These are phyloP conservation scores for Tokudaia muenninki DNA, from an alignment of 2,797 vertebrate genomes.

Conservation along the genomic window DNA sequence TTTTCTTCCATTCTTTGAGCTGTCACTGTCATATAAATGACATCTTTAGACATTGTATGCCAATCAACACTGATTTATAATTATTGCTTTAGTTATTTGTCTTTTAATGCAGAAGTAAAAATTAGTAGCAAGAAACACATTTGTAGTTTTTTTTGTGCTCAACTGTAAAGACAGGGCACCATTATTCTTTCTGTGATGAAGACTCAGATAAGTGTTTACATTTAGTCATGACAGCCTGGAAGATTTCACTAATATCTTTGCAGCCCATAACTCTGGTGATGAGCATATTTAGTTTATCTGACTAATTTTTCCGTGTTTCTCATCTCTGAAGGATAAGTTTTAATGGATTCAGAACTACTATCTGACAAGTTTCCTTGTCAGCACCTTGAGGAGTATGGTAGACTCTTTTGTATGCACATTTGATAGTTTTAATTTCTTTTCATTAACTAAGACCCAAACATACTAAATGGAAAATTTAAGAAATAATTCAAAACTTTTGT, in stretches of 20 bases:
- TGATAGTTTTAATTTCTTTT: not conserved
- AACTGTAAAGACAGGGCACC: not conserved
- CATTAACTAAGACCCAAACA: not conserved
- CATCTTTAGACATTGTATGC: not conserved
- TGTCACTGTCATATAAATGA: constrained; percentile 13
- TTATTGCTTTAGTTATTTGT: not conserved
- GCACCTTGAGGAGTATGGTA: not conserved
- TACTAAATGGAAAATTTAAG: not conserved
- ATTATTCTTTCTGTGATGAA: not conserved
- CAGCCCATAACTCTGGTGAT: not conserved
- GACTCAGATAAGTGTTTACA: not conserved
- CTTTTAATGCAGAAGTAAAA: not conserved
- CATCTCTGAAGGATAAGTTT: not conserved
- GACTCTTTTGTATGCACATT: not conserved
- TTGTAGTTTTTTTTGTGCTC: not conserved
- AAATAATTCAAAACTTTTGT: not conserved
- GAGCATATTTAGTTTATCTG: not conserved
- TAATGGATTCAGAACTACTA: not conserved
- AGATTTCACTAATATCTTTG: not conserved
- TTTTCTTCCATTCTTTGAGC: not conserved
- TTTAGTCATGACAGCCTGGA: not conserved
- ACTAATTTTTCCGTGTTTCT: not conserved
- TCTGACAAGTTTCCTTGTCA: not conserved
- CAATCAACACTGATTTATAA: not conserved
- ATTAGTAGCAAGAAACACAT: not conserved